Base-by-base conservation (phyloP, 2,888 invertebrate species). In the Aradus depressus region DNA sequence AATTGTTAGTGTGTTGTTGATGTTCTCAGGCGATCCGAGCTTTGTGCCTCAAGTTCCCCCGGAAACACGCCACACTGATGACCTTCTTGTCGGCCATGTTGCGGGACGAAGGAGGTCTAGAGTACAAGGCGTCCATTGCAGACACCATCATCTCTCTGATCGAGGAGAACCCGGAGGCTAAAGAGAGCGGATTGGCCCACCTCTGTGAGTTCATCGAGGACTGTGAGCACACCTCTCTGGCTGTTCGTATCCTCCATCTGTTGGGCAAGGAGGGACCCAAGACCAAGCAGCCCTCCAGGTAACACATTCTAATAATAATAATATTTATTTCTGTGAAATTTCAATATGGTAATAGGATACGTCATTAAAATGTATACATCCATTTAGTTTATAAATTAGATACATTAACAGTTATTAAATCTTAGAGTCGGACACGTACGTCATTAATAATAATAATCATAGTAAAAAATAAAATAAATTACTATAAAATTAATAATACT, bases 131-230 rank as follows among this genome's bases (percentile, higher is more conserved):
- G 16, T 93, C 96, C 0, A 96, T 98, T 58, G 97, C 96, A 1
- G 95, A 97, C 65, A 97, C 97, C 0, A 91, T 99, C 50, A 97
- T 98, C 42, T 85, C 89, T 0, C 84, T 98, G 45, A 93, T 99
- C 54, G 96, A 97, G 68, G 96, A 96, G 65, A 97, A 97, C 67
- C 87, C 87, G 0, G 97, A 97, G 55, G 95, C 97, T 0, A 97
- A 96, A 66, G 97, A 97, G 70, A 86, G 89, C 0, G 96, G 90
- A 0, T 69, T 99, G 12, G 91, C 95, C 0, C 96, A 98, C 70
- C 74, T 99, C 3, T 98, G 98, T 64, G 98, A 99, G 69, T 99
- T 99, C 64, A 99, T 99, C 60, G 98, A 99, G 66, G 98, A 99
- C 68, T 99, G 98, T 65, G 98, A 99, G 64, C 97, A 99, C 67